Base-by-base conservation (phyloP, 2,113 vertebrate genomes). In the Rhea americana region DNA sequence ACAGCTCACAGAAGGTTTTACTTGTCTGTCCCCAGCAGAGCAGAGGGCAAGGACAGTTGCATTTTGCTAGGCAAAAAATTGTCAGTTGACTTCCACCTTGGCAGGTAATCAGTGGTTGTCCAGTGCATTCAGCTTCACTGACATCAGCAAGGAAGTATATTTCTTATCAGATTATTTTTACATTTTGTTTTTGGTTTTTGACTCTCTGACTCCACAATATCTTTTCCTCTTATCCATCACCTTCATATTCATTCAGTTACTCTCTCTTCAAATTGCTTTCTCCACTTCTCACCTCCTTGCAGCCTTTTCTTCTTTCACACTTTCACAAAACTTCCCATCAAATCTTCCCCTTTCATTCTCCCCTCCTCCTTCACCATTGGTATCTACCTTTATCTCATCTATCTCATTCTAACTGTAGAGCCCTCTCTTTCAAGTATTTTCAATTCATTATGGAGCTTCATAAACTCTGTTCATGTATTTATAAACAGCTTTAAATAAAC, bases 331-430 rank as follows among this genome's bases (percentile, higher is more conserved):
- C 1, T 24, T 83, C 26, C 8, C 16, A 32, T 28, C 25, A 63
- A 43, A 53, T 28, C 13, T 72, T 85, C 7, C 8, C 3, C 9
- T 81, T 74, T 62, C 8, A 8, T 0, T 1, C 25, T 4, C 0
- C 4, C 80, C 20, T 72, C 5, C 5, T 65, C 37, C 56, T 25
- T 45, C 50, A 48, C 20, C 80, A 87, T 26, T 63, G 12, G 13
- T 58, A 26, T 25, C 17, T 73, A 2, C 47, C 43, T 67, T 81
- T 26, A 59, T 56, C 8, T 77, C 15, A 45, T 48, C 19, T 13
- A 35, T 13, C 4, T 77, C 22, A 11, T 28, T 62, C 20, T 35
- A 66, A 7, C 9, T 80, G 11, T 62, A 37, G 10, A 61, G 7
- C 48, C 13, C 12, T 50, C 7, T 83, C 8, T 82, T 87, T 91